These are phyloP conservation scores for Mycteria americana DNA, from an alignment of 2,797 vertebrate species.

Conservation along the genomic window DNA sequence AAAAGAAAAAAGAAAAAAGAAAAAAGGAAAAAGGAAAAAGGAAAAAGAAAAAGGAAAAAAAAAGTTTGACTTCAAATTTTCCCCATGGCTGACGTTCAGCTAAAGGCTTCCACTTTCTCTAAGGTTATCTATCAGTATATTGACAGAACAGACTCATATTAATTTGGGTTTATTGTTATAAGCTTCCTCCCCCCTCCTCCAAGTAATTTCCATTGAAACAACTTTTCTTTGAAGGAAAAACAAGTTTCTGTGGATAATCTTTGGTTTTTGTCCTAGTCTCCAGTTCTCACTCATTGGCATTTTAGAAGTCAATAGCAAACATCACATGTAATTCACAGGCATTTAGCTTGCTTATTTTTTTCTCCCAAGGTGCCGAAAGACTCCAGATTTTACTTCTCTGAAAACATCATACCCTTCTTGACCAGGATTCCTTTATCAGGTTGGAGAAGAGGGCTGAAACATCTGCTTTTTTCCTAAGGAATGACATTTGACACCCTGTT, in stretches of 20 bases:
- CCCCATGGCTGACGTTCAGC: accelerated
- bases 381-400: background rate
- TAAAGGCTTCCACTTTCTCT: background rate
- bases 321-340: background rate
- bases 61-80: background rate
- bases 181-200: background rate
- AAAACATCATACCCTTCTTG: background rate
- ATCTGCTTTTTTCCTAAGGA: background rate
- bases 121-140: background rate
- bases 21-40: background rate
- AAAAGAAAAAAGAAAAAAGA: background rate
- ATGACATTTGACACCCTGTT: background rate
- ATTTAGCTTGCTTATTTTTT: background rate
- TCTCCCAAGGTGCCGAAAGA: background rate
- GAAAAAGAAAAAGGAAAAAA: no score
- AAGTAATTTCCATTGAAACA: background rate
- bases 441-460: background rate
- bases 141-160: background rate
- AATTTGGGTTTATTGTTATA: background rate
- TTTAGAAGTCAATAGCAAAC: background rate
- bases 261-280: background rate
- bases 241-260: background rate
- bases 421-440: background rate
- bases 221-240: background rate
- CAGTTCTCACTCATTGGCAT: background rate